phyloP scores from a whole-genome alignment of 2,797 vertebrate genomes.

The Spinibarbus caldwelli region DNA sequence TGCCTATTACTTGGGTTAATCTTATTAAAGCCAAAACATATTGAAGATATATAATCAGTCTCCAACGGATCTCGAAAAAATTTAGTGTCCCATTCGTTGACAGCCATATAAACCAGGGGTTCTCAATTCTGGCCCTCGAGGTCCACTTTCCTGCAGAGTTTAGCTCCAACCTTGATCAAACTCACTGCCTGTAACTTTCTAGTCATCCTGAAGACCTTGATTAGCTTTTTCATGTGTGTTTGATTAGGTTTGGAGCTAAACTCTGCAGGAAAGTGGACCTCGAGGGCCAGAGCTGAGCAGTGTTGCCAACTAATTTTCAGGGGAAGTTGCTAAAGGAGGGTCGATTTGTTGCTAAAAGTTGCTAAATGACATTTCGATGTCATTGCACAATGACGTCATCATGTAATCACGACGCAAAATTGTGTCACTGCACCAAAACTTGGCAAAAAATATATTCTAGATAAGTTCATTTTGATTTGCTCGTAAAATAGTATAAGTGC shows the following conservation, averaged over 20 bases:
- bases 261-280: neutral
- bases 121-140: neutral
- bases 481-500: too few species aligned
- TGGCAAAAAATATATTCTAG: too few species aligned
- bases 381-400: too few species aligned
- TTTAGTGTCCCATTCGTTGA: neutral
- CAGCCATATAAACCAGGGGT: neutral
- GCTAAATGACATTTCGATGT: too few species aligned
- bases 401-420: too few species aligned
- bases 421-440: too few species aligned
- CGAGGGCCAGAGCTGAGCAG: neutral
- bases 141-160: neutral
- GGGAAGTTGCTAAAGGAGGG: too few species aligned
- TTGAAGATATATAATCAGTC: neutral
- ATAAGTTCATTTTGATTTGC: too few species aligned
- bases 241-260: neutral
- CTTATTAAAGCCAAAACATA: neutral
- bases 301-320: too few species aligned
- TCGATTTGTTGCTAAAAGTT: too few species aligned
- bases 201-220: neutral
- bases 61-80: neutral
- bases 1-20: neutral
- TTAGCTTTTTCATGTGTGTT: neutral
- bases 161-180: neutral
- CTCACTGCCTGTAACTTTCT: neutral